phyloP scores from a whole-genome alignment of 1,140 invertebrate species.

The Macrocentrus cingulum region DNA sequence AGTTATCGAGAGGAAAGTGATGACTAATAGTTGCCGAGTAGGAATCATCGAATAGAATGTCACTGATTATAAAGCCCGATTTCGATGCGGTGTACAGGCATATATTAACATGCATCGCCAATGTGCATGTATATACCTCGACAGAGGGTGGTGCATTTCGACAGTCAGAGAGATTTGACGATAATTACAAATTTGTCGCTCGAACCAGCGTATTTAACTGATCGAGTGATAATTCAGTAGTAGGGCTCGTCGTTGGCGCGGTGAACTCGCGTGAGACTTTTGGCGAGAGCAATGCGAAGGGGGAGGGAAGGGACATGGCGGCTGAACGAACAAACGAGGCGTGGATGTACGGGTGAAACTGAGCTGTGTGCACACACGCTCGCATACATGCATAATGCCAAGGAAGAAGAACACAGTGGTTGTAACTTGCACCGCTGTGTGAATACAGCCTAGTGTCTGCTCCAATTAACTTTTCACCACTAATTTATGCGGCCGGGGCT shows the following conservation, averaged over 20 bases:
- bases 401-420: conserved; percentile 21
- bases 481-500: conserved; percentile 44
- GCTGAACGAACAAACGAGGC: conserved; percentile 11
- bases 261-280: background rate
- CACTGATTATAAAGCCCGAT: too few species aligned
- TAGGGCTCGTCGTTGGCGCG: conserved; percentile 4
- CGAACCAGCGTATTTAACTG: conserved; percentile 34
- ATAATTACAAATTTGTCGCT: conserved; percentile 40
- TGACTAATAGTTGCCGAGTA: too few species aligned
- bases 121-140: background rate
- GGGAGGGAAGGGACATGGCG: conserved; percentile 21
- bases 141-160: background rate
- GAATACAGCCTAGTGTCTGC: conserved; percentile 44
- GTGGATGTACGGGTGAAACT: conserved; percentile 1
- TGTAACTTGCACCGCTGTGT: conserved; percentile 43
- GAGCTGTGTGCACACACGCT: conserved; percentile 4
- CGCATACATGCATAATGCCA: background rate
- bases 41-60: too few species aligned
- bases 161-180: conserved; percentile 29
- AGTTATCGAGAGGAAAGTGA: too few species aligned
- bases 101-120: background rate
- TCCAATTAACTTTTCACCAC: conserved; percentile 52
- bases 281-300: background rate
- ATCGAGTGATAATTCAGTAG: conserved; percentile 15
- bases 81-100: background rate